These are phyloP conservation scores for Rhopalosiphum maidis DNA, from an alignment of 1,140 invertebrate genomes.

Conservation along the genomic window DNA sequence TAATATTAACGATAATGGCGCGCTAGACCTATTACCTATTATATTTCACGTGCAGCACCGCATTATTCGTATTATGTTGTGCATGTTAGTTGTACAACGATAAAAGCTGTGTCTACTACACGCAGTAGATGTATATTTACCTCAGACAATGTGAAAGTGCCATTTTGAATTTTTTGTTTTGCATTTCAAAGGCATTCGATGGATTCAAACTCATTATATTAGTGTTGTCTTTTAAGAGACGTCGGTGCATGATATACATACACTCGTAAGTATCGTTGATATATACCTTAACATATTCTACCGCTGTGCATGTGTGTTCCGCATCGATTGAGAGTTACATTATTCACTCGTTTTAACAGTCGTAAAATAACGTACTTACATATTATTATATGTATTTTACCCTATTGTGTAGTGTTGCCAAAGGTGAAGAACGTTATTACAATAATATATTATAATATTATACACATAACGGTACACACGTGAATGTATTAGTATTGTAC, in stretches of 20 bases:
- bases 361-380: background rate
- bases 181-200: constrained; percentile 4
- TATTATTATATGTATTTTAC: background rate
- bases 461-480: background rate
- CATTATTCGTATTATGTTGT: background rate
- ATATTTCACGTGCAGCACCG: background rate
- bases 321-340: background rate
- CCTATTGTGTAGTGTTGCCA: background rate
- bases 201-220: background rate
- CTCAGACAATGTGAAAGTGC: background rate
- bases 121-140: background rate
- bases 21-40: background rate
- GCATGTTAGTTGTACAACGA: background rate
- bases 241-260: no score
- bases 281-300: background rate
- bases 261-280: background rate
- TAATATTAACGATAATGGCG: background rate
- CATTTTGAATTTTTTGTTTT: background rate
- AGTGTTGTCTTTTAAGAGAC: background rate
- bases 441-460: constrained; percentile 3
- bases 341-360: background rate
- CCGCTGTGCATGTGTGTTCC: background rate
- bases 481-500: background rate
- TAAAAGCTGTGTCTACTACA: background rate
- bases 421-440: constrained; percentile 1